Evolutionary conservation across 2,888 invertebrate genomes (phyloP), one percentile per base, ranked within the genome.

Genomic region (Dorcus parallelipipedus): DNA sequence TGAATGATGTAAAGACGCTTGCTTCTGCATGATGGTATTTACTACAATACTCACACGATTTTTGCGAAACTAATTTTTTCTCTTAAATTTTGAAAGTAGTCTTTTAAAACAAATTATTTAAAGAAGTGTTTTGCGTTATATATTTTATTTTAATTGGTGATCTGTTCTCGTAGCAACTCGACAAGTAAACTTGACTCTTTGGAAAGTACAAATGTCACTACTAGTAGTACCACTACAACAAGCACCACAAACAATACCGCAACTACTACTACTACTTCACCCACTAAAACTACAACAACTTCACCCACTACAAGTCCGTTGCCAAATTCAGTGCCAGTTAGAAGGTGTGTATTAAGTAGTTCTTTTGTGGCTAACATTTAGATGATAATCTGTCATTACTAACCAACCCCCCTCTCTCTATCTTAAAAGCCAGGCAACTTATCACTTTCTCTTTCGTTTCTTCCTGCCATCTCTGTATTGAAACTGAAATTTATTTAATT

Each of bases 311-410:
- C 74, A 52, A 76, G 75, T 66, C 76, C 77, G 43, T 70, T 70
- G 58, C 74, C 76, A 17, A 73, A 76, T 66, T 80, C 75, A 72
- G 82, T 81, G 59, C 74, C 72, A 69, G 79, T 82, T 64, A 76
- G 83, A 77, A 83, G 83, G 83, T 83, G 71, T 60, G 69, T 62
- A 61, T 51, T 47, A n/a, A 43, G 38, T 56, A 41, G 10, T 9
- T 52, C n/a, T 51, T 56, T 56, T 56, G 4, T 56, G 40, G 10
- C n/a, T 23, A 17, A 33, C n/a, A 23, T 14, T 33, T 23, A 10
- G 51, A 41, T 23, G 14, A 33, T 33, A 33, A 33, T 33, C 26
- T 33, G 1, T 33, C 26, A 33, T 4, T 33, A 33, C 26, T 33
- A 33, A 33, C 26, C 26, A 5, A 33, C 26, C 26, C 5, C 26